A percentile compares a stretch with the other conserved stretches of the same genome.
phyloP scores from a whole-genome alignment of 2,888 invertebrate genomes.

The Oscheius sp. region DNA sequence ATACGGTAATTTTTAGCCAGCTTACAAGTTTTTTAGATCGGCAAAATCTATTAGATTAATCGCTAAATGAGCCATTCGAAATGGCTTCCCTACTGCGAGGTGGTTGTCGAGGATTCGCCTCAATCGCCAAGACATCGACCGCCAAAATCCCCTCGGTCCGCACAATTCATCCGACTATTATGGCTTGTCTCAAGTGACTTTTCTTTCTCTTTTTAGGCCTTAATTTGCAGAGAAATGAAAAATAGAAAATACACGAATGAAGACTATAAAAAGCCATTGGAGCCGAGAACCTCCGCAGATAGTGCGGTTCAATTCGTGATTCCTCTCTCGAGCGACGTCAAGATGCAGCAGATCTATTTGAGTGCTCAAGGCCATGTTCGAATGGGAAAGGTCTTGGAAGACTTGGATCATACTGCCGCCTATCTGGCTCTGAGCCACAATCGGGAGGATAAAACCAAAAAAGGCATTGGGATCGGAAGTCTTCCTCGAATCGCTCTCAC shows the following conservation, averaged over 20 bases:
- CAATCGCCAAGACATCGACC: background rate
- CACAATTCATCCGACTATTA: background rate
- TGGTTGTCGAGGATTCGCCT: background rate
- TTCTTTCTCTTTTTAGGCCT: background rate
- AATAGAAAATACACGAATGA: background rate
- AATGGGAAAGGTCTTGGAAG: slow-evolving; percentile 78
- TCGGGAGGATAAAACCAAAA: slow-evolving; percentile 49
- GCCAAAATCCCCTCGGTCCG: background rate
- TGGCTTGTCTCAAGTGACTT: background rate
- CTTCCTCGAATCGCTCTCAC: slow-evolving; percentile 77
- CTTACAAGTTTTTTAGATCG: no score
- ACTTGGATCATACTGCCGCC: slow-evolving; percentile 71
- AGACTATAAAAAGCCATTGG: slow-evolving; percentile 1
- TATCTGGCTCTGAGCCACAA: slow-evolving; percentile 79
- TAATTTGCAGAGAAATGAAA: background rate
- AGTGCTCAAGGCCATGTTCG: slow-evolving; percentile 74
- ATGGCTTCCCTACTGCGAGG: background rate
- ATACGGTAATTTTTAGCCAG: no score
- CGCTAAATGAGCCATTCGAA: no score
- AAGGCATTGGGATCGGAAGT: slow-evolving; percentile 69
- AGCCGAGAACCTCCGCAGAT: slow-evolving; percentile 10
- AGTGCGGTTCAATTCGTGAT: slow-evolving; percentile 28
- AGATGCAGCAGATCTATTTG: slow-evolving; percentile 41
- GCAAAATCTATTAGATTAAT: no score
- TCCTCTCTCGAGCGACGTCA: slow-evolving; percentile 43